Evolutionary conservation across 1,140 invertebrate species (phyloP).

Genomic region (Phenacoccus solenopsis): DNA sequence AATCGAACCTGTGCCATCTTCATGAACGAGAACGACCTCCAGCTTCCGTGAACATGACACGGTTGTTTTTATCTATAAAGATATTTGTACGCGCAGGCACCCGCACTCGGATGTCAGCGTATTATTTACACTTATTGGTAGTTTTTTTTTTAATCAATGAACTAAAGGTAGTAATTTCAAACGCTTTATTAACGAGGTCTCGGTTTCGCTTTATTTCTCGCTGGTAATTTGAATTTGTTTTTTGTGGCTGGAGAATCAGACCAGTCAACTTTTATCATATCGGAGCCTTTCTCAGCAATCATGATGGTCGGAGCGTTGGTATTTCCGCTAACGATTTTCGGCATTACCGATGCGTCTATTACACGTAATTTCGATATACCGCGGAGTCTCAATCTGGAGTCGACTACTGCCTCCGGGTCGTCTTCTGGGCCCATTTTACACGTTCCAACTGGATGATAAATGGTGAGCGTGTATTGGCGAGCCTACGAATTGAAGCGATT

Average conservation of each 20-base stretch:
- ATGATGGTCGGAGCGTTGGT: slow-evolving; percentile 49
- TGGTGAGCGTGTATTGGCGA: background rate
- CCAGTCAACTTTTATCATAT: slow-evolving; percentile 48
- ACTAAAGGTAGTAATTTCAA: too few species aligned
- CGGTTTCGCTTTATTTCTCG: background rate
- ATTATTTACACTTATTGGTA: background rate
- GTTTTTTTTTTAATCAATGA: too few species aligned
- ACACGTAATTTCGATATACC: slow-evolving; percentile 22
- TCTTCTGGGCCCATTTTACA: background rate
- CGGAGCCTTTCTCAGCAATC: slow-evolving; percentile 64
- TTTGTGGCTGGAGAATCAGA: background rate
- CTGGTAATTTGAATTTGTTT: background rate
- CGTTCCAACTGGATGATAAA: background rate
- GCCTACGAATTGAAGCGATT: background rate
- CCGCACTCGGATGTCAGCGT: slow-evolving; percentile 41
- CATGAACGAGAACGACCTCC: too few species aligned
- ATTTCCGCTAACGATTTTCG: slow-evolving; percentile 43
- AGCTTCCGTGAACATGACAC: too few species aligned
- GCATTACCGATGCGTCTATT: slow-evolving; percentile 53
- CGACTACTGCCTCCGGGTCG: slow-evolving; percentile 36
- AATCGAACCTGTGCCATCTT: too few species aligned
- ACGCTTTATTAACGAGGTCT: too few species aligned
- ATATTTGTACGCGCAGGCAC: too few species aligned
- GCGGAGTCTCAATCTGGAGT: background rate
- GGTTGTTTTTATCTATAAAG: too few species aligned